Evolutionary conservation across 2,797 vertebrate genomes (phyloP).

Genomic region (Heterohyrax brucei): DNA sequence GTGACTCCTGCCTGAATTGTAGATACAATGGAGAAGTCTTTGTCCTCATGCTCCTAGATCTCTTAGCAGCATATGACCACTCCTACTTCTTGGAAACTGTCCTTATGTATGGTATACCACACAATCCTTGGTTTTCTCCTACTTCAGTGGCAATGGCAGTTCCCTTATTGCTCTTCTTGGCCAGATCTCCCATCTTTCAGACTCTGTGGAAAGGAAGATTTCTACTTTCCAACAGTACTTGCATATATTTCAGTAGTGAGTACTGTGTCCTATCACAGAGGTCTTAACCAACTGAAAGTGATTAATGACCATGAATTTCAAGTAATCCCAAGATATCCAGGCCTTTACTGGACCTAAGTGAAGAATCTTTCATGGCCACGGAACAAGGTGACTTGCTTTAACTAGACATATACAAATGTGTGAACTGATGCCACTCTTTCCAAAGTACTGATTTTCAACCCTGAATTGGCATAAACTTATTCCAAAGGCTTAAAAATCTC

Average conservation of each 20-base stretch:
- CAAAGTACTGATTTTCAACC: slow-evolving; percentile 1
- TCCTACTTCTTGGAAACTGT: neutral
- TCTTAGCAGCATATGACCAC: neutral
- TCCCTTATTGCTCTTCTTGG: neutral
- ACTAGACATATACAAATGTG: neutral
- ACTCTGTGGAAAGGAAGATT: neutral
- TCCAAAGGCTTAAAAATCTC: slow-evolving; percentile 27
- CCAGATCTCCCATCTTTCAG: neutral
- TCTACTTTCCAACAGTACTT: neutral
- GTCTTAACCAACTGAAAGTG: neutral
- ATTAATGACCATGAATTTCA: slow-evolving; percentile 18
- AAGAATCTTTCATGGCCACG: neutral
- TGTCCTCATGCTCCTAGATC: neutral
- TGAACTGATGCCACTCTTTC: neutral
- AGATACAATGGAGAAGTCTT: neutral
- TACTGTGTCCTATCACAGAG: neutral
- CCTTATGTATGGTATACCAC: neutral
- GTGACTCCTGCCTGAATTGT: rapidly evolving
- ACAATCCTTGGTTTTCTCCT: neutral
- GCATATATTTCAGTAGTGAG: neutral
- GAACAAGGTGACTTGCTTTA: neutral
- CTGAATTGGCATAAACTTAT: neutral
- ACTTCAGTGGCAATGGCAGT: neutral
- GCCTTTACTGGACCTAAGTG: neutral
- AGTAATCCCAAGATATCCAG: neutral